These are phyloP conservation scores for Chelon auratus DNA, from an alignment of 2,797 vertebrate genomes.

Conservation along the genomic window DNA sequence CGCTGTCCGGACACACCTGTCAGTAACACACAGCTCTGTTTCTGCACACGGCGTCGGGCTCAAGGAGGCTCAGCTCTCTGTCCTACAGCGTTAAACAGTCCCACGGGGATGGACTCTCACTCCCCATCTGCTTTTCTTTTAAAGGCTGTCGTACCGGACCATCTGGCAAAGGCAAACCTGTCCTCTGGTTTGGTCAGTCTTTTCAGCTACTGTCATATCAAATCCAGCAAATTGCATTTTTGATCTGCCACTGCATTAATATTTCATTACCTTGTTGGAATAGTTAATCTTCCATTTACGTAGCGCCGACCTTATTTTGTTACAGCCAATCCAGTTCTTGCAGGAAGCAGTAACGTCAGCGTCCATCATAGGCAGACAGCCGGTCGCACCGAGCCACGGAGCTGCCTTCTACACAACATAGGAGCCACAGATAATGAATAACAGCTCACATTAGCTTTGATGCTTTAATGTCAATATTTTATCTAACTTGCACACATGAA, in stretches of 20 bases:
- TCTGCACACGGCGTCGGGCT: slow-evolving; percentile 46
- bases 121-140: slow-evolving; percentile 50
- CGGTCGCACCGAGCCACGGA: slow-evolving; percentile 4
- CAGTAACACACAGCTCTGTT: slow-evolving; percentile 25
- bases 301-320: background rate
- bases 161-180: slow-evolving; percentile 32
- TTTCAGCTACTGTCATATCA: slow-evolving; percentile 16
- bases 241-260: background rate
- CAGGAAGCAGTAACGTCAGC: background rate
- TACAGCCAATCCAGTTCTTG: background rate
- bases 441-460: slow-evolving; percentile 1
- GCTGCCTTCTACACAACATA: background rate
- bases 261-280: background rate
- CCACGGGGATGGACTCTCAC: slow-evolving; percentile 50
- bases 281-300: background rate
- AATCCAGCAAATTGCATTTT: background rate
- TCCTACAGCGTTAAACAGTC: slow-evolving; percentile 58
- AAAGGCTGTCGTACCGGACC: slow-evolving; percentile 30
- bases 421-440: background rate
- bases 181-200: slow-evolving; percentile 23
- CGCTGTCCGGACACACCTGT: slow-evolving; percentile 35
- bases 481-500: background rate
- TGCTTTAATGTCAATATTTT: background rate
- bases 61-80: slow-evolving; percentile 52
- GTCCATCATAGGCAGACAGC: background rate